These are phyloP conservation scores for Campopleginae sp. DNA, from an alignment of 2,888 invertebrate species.

Conservation along the genomic window DNA sequence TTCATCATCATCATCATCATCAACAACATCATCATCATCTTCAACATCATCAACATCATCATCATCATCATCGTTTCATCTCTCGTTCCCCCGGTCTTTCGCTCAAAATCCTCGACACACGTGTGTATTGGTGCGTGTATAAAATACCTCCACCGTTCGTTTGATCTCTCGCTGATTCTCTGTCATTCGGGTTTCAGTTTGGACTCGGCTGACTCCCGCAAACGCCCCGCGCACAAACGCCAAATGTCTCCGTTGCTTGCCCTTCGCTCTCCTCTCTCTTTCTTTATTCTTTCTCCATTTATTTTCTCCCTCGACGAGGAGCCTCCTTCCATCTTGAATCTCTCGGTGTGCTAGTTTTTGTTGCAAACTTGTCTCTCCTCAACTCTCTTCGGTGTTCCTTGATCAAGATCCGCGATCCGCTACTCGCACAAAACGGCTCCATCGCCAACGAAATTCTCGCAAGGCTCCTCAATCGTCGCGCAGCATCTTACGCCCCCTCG, in stretches of 20 bases:
- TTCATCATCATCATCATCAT: conserved; percentile 40
- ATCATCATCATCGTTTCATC: conserved; percentile 62
- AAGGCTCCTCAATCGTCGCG: neutral
- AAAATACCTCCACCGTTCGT: conserved; percentile 27
- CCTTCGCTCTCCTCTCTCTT: conserved; percentile 9
- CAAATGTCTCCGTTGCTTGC: conserved; percentile 35
- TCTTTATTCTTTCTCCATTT: conserved; percentile 9
- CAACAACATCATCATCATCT: conserved; percentile 52
- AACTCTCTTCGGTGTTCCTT: conserved; percentile 20
- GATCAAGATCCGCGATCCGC: conserved; percentile 11
- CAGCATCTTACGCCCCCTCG: neutral
- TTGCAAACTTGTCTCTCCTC: conserved; percentile 54
- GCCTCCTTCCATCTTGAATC: conserved; percentile 36
- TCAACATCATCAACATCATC: conserved; percentile 25
- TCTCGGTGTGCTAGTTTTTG: conserved; percentile 68
- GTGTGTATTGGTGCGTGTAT: conserved; percentile 1
- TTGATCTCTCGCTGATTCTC: conserved; percentile 49
- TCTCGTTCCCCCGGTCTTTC: conserved; percentile 16
- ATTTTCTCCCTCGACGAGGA: conserved; percentile 21
- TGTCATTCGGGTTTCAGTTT: conserved; percentile 49
- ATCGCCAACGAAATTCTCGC: conserved; percentile 22
- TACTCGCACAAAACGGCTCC: conserved; percentile 26
- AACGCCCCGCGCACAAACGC: conserved; percentile 16
- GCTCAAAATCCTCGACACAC: neutral
- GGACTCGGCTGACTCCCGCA: conserved; percentile 19